Percentiles rank a stretch among this genome's conserved stretches.
Conservation (phyloP, 2,888 invertebrate species). For the Nemotelus pantherinus region DNA sequence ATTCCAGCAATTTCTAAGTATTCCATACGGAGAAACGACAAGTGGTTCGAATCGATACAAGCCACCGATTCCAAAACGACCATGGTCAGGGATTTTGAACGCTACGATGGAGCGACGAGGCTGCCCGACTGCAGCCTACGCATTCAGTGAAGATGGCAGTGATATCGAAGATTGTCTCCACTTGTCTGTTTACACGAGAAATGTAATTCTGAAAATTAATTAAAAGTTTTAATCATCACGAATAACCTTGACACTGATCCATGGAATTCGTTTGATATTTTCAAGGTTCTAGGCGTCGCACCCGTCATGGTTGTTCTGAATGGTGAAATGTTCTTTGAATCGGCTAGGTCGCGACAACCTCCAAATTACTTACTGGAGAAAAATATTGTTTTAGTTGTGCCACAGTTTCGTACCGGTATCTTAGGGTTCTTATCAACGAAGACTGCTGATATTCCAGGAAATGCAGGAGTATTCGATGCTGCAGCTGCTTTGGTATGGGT, state of each 20-base stretch:
- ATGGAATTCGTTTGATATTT: background rate
- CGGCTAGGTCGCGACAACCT: conserved; percentile 52
- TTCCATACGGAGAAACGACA: conserved; percentile 51
- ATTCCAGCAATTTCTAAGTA: conserved; percentile 48
- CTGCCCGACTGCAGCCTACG: conserved; percentile 41
- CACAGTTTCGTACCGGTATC: conserved; percentile 63
- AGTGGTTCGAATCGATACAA: conserved; percentile 47
- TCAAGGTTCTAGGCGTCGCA: conserved; percentile 32
- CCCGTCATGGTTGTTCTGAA: conserved; percentile 58
- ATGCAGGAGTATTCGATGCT: conserved; percentile 65
- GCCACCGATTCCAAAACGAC: conserved; percentile 45
- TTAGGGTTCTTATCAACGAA: conserved; percentile 65
- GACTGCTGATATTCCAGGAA: conserved; percentile 63
- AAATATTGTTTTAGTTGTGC: conserved; percentile 61
- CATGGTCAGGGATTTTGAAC: conserved; percentile 42
- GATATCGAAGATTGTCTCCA: conserved; percentile 51
- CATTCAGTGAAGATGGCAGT: background rate
- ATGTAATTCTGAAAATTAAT: conserved; percentile 41
- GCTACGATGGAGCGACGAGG: conserved; percentile 42
- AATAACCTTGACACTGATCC: background rate
- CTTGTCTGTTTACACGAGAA: conserved; percentile 47
- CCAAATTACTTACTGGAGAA: conserved; percentile 58
- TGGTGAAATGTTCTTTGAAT: conserved; percentile 56
- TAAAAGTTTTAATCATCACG: background rate
- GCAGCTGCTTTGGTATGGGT: conserved; percentile 64